Conservation (phyloP, 2,888 invertebrate species). For the Tipula helvola region DNA sequence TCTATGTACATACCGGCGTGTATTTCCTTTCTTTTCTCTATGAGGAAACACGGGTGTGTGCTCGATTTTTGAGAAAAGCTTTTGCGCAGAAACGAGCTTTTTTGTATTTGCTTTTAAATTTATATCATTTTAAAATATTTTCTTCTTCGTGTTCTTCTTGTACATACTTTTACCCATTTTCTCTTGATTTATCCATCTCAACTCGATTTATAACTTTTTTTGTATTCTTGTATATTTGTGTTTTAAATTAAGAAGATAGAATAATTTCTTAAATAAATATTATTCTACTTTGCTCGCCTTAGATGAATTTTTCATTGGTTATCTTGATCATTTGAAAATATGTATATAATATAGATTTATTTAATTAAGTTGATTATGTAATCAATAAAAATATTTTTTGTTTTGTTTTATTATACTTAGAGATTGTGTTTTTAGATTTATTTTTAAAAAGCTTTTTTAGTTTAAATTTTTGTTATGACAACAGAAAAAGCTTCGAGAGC, state of each 20-base stretch:
- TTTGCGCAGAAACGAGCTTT: neutral
- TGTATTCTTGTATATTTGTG: neutral
- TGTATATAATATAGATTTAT: neutral
- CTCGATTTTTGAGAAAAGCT: neutral
- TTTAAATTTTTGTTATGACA: no score
- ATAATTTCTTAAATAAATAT: neutral
- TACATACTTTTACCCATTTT: neutral
- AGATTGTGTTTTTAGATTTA: neutral
- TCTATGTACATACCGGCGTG: neutral
- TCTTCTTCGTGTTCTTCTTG: neutral
- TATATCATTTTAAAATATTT: neutral
- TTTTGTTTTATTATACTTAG: neutral
- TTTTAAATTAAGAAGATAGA: neutral
- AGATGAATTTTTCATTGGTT: neutral
- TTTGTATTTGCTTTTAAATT: neutral
- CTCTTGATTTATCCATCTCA: neutral
- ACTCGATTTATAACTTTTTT: neutral
- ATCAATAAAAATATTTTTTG: neutral
- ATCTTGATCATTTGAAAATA: neutral
- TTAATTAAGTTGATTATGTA: neutral
- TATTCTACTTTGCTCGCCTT: neutral
- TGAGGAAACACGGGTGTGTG: neutral
- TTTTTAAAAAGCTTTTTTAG: neutral
- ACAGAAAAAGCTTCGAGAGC: no score
- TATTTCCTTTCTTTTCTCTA: neutral